Conservation (phyloP, 2,113 vertebrate species). For the Glaucomys volans region DNA sequence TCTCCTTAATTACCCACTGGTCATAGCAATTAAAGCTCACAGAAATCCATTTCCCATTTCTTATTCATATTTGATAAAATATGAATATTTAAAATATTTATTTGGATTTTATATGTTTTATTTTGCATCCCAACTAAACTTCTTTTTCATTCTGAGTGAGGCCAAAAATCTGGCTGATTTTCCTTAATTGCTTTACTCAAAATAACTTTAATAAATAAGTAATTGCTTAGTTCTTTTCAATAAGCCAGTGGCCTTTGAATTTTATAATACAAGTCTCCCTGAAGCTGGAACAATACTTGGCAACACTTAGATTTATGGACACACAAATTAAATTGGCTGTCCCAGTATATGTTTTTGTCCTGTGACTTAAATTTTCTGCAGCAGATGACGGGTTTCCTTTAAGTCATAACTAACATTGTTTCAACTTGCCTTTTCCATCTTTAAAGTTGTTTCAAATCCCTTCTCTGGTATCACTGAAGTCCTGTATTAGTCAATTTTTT, state of each 20-base stretch:
- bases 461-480: background rate
- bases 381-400: background rate
- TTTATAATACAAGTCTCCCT: background rate
- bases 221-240: background rate
- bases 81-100: conserved; percentile 43
- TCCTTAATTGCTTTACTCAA: background rate
- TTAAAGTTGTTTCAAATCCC: background rate
- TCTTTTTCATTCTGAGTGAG: background rate
- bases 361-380: background rate
- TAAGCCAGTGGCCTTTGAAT: background rate
- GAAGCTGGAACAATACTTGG: background rate
- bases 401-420: background rate
- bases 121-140: background rate
- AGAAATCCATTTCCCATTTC: background rate
- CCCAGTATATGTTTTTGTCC: background rate
- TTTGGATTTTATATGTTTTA: background rate
- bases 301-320: background rate
- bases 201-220: conserved; percentile 15
- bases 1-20: conserved; percentile 27
- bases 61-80: conserved; percentile 36
- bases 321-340: background rate
- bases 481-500: background rate
- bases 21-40: background rate
- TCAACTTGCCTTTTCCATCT: background rate
- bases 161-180: background rate